phyloP scores from a whole-genome alignment of 1,140 invertebrate species.

The Drosophila nigromelanica region DNA sequence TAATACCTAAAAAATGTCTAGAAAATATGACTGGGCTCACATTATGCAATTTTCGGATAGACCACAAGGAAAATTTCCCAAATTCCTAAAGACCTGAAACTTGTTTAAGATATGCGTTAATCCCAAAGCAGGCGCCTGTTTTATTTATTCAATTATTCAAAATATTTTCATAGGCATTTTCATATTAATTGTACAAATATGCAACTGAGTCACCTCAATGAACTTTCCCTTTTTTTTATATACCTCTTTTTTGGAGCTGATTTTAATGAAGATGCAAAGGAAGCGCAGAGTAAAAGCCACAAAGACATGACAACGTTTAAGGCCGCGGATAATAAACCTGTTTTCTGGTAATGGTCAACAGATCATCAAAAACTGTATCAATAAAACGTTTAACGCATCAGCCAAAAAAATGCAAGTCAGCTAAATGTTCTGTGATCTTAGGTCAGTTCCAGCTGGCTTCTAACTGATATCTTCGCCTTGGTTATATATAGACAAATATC shows the following conservation, averaged over 20 bases:
- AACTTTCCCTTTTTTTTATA: constrained; percentile 73
- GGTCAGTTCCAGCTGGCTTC: neutral
- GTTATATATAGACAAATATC: neutral
- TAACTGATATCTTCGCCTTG: neutral
- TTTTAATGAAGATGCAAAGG: constrained; percentile 79
- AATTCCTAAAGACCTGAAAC: constrained; percentile 28
- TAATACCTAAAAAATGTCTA: constrained; percentile 13
- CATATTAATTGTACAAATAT: constrained; percentile 68
- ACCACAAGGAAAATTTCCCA: constrained; percentile 1
- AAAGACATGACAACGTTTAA: constrained; percentile 69
- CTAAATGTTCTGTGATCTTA: constrained; percentile 22
- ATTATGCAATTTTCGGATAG: neutral
- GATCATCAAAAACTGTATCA: constrained; percentile 12
- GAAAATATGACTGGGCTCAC: neutral
- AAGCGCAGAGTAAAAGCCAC: constrained; percentile 62
- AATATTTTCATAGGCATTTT: constrained; percentile 65
- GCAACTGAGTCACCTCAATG: constrained; percentile 64
- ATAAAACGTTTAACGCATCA: constrained; percentile 1
- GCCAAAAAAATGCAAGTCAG: constrained; percentile 32
- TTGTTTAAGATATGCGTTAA: constrained; percentile 60
- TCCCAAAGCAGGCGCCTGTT: constrained; percentile 13
- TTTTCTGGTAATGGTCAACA: constrained; percentile 58
- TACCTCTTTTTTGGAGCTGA: constrained; percentile 39
- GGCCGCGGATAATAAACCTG: constrained; percentile 58
- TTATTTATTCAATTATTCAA: constrained; percentile 74